A percentile compares a stretch with the other conserved stretches of the same genome.
These are phyloP conservation scores for Sipha maydis DNA, from an alignment of 2,888 invertebrate species.

Conservation along the genomic window DNA sequence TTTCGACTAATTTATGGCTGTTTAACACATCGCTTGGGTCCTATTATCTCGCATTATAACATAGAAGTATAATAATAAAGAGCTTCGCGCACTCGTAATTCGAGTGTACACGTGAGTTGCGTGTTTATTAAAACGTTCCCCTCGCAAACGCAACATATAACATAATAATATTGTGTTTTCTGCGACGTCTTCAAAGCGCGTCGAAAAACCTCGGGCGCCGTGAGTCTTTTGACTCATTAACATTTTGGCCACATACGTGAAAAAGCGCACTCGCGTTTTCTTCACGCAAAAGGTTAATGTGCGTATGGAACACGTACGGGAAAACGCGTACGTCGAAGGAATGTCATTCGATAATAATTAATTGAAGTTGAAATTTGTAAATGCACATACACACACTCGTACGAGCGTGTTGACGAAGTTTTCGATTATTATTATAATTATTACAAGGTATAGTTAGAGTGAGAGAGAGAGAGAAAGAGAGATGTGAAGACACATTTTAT, in stretches of 20 bases:
- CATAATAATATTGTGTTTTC: constrained; percentile 30
- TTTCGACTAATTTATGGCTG: constrained; percentile 35
- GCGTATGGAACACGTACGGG: not conserved
- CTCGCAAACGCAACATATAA: not conserved
- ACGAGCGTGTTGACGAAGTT: constrained; percentile 25
- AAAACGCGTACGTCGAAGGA: constrained; percentile 44
- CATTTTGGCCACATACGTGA: constrained; percentile 59
- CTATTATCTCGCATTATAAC: constrained; percentile 21
- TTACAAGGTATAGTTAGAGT: no score
- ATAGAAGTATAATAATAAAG: not conserved
- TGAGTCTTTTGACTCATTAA: constrained; percentile 57
- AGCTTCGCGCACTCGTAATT: not conserved
- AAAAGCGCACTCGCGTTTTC: not conserved
- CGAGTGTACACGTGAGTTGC: no score
- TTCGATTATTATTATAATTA: constrained; percentile 31
- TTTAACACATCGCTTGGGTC: constrained; percentile 48
- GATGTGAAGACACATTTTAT: no score
- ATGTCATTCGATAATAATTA: constrained; percentile 59
- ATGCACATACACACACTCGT: not conserved
- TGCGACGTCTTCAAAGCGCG: constrained; percentile 17
- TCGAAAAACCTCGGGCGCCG: constrained; percentile 35
- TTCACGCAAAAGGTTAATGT: constrained; percentile 43
- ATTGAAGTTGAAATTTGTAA: constrained; percentile 31
- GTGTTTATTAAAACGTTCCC: constrained; percentile 41
- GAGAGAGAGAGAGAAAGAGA: no score